Base-by-base conservation (phyloP, 2,797 vertebrate species). In the Cyclopterus lumpus region DNA sequence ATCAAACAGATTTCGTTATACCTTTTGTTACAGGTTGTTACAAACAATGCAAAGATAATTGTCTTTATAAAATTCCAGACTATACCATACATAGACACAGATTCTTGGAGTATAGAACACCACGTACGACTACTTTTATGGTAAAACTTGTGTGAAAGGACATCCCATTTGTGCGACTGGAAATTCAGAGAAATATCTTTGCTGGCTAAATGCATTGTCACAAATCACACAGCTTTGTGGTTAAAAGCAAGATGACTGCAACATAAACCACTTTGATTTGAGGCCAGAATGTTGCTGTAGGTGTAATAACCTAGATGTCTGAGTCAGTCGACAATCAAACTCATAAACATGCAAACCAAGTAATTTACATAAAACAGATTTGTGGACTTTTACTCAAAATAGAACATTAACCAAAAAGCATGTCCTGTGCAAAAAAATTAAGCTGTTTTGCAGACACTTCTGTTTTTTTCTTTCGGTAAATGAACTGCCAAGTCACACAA, bases 11-110 rank as follows among this genome's bases (percentile, higher is more conserved):
- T 93, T 93, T 94, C 91, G 82, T 89, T 82, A 87, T 85, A 91
- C 91, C 84, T 88, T 87, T 85, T 94, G 94, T 91, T 91, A 93
- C 93, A 93, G 88, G 75, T 89, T 93, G 90, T 96, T 97, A 97
- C 96, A 98, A 98, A 98, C 96, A 96, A 97, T 95, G 96, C 95
- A 95, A 94, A 96, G 96, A 96, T 96, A 97, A 96, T 95, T 95
- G 87, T 88, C 85, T 93, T 95, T 98, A 97, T 96, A 98, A 98
- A 99, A 98, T 95, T 96, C 95, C 93, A 97, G 96, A 97, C 95
- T 96, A 93, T 92, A 96, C 91, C 90, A 71, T 90, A 94, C 94
- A 92, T 87, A 91, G 96, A 97, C 96, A 96, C 96, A 96, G 94
- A 94, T 94, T 93, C 86, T 95, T 95, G 94, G 90, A 90, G 90